These are phyloP conservation scores for Thysanoteuthis rhombus DNA, from an alignment of 2,888 invertebrate genomes.

Conservation along the genomic window DNA sequence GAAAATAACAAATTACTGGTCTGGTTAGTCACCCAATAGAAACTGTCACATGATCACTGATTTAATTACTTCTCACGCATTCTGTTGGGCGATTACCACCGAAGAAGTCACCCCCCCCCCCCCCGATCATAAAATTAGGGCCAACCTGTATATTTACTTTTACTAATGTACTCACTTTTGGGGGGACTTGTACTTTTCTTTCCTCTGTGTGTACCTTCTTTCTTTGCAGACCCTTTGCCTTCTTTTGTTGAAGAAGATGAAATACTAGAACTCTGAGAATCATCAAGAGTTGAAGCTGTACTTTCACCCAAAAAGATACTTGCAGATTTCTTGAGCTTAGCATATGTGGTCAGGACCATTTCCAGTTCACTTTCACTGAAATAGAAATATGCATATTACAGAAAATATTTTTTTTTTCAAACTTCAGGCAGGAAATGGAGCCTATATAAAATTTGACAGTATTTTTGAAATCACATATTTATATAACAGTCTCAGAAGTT, in stretches of 20 bases:
- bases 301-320: slow-evolving; percentile 64
- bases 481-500: too few species aligned
- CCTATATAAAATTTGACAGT: too few species aligned
- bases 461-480: too few species aligned
- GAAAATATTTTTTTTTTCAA: too few species aligned
- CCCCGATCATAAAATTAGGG: too few species aligned
- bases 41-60: too few species aligned
- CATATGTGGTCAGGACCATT: slow-evolving; percentile 67
- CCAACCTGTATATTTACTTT: neutral
- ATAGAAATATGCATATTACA: neutral
- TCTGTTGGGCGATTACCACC: too few species aligned
- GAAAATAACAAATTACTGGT: too few species aligned
- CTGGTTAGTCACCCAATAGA: too few species aligned
- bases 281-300: slow-evolving; percentile 40
- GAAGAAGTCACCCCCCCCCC: too few species aligned
- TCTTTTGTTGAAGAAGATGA: neutral
- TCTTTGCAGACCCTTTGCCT: neutral
- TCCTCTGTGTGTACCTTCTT: neutral
- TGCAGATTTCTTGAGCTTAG: slow-evolving; percentile 67
- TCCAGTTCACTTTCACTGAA: slow-evolving; percentile 66
- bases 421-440: too few species aligned
- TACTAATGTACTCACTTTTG: neutral
- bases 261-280: neutral
- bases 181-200: neutral
- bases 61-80: too few species aligned